phyloP scores from a whole-genome alignment of 2,113 vertebrate genomes.

The Coturnix japonica region DNA sequence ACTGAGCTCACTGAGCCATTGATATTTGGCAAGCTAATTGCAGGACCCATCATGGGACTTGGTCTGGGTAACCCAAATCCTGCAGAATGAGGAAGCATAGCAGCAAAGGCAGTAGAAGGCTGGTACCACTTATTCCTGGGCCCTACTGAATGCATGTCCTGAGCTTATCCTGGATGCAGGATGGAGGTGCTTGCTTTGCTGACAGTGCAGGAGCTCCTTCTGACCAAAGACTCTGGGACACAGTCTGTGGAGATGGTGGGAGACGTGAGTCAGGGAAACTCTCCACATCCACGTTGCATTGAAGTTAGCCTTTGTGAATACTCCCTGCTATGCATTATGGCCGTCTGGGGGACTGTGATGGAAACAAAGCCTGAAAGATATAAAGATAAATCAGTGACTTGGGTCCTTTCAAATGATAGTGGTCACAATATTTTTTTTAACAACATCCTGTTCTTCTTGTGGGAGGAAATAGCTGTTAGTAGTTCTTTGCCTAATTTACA shows the following conservation, averaged over 20 bases:
- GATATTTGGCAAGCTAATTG: background rate
- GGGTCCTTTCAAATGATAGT: background rate
- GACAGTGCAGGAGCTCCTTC: background rate
- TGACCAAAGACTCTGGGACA: background rate
- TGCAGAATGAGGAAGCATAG: accelerated
- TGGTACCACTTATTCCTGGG: background rate
- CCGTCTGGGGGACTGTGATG: background rate
- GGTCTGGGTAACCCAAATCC: background rate
- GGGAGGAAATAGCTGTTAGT: background rate
- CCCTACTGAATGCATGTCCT: background rate
- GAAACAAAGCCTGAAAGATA: background rate
- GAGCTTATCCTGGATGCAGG: background rate
- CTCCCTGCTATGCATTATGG: background rate
- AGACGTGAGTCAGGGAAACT: background rate
- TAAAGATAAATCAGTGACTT: background rate
- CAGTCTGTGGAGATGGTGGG: background rate
- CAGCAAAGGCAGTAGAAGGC: background rate
- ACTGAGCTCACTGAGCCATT: background rate
- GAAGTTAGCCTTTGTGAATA: background rate
- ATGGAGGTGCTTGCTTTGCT: background rate
- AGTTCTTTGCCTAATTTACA: background rate
- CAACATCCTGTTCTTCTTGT: background rate
- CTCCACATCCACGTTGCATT: background rate
- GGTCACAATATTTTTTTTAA: background rate
- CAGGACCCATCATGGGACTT: background rate